Conservation (phyloP, 2,888 invertebrate species). For the Heterodera filipjevi region DNA sequence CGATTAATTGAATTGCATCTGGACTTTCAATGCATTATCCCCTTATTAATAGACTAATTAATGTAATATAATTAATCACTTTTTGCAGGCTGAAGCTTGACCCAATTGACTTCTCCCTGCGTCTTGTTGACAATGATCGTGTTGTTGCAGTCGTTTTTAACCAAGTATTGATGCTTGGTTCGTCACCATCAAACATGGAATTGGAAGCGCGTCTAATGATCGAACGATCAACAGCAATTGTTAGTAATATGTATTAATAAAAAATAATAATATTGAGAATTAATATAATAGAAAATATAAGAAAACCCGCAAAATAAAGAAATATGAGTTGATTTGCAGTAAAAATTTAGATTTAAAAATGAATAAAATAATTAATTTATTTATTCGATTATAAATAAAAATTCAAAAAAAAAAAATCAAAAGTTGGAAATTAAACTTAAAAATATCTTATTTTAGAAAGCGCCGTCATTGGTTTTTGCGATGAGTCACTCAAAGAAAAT, state of each 20-base stretch:
- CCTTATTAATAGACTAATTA: neutral
- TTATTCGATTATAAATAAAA: neutral
- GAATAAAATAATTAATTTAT: too few relatives aligned
- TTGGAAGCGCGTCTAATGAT: neutral
- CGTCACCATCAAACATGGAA: neutral
- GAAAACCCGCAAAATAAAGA: too few relatives aligned
- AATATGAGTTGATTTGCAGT: too few relatives aligned
- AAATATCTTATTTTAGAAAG: neutral
- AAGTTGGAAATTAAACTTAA: neutral
- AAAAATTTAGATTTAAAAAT: too few relatives aligned
- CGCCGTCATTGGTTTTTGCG: neutral
- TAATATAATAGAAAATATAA: too few relatives aligned
- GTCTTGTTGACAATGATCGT: slow-evolving; percentile 1
- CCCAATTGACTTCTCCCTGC: neutral
- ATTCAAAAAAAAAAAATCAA: neutral
- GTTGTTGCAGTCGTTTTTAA: neutral
- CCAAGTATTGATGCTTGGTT: neutral
- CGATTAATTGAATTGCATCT: too few relatives aligned
- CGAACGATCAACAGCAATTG: slow-evolving; percentile 3
- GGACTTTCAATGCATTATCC: too few relatives aligned
- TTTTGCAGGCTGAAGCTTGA: neutral
- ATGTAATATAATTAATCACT: neutral
- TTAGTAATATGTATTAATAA: too few relatives aligned
- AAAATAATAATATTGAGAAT: neutral
- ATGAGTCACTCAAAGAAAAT: slow-evolving; percentile 67